Base-by-base conservation (phyloP, 2,797 vertebrate species). In the Peromyscus melanophrys region DNA sequence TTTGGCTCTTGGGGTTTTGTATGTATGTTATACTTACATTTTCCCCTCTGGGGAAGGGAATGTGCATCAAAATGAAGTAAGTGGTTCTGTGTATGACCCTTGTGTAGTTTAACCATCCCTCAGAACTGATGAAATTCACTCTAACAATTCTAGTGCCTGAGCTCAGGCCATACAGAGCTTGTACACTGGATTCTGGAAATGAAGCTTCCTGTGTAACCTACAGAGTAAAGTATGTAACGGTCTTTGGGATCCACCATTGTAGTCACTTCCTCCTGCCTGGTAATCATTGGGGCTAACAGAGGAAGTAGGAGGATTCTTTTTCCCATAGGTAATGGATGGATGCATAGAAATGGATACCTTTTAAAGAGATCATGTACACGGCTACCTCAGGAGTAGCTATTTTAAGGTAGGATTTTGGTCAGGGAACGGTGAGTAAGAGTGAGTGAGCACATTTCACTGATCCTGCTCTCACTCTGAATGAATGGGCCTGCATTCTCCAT, bases 211-310 rank as follows among this genome's bases (percentile, higher is more conserved):
- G 4, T n/a, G 34, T 27, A 34, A 9, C 31, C 85, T 46, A 82
- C 75, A 31, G 14, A 46, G 13, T 17, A 11, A 71, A 46, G 17
- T 10, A 4, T 16, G 4, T 0, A 12, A 4, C 0, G 8, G 29
- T 14, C 34, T 3, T 37, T 1, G 31, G 75, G 59, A 71, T 88
- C 34, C 52, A 71, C 43, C 31, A 34, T 43, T 43, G 43, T n/a
- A 34, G 13, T 23, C 37, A 40, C 67, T 40, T 84, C 25, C 95
- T 40, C 12, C 69, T 87, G 19, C 55, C 55, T 23, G 57, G 46
- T 59, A 23, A 49, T 31, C 46, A 37, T 13, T 11, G 29, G 83
- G 61, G 61, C 59, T 57, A 71, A 92, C 63, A 76, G 59, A 83
- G 57, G 31, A 96, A 86, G 19, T 52, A 29, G 46, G 61, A 59